Percentiles rank a stretch among this genome's conserved stretches.
Conservation (phyloP, 2,113 vertebrate genomes). For the Psophia crepitans region DNA sequence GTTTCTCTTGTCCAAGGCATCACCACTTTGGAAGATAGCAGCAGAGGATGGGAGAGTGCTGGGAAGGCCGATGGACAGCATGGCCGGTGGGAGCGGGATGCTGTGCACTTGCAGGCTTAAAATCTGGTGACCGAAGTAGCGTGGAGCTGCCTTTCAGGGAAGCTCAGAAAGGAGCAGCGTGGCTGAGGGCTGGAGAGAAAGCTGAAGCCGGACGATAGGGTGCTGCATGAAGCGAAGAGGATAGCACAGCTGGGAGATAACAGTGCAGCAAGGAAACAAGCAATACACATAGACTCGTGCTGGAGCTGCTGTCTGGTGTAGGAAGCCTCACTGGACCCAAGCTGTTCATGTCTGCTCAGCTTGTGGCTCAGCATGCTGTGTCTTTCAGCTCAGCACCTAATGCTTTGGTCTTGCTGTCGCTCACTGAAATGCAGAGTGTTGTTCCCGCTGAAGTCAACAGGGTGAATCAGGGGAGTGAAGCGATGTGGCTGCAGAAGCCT, state of each 20-base stretch:
- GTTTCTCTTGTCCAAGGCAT: neutral
- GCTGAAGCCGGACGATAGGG: neutral
- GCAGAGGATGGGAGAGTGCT: neutral
- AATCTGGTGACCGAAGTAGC: fast-evolving
- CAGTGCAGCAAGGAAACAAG: neutral
- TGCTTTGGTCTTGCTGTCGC: neutral
- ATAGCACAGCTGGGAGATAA: neutral
- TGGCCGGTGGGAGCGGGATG: fast-evolving
- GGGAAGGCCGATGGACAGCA: neutral
- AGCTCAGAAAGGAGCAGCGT: neutral
- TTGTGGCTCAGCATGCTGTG: neutral
- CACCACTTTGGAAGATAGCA: fast-evolving
- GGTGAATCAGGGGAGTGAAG: neutral
- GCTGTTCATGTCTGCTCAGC: neutral
- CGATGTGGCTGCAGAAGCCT: neutral
- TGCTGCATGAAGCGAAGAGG: neutral
- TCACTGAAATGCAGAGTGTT: neutral
- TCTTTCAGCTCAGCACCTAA: neutral
- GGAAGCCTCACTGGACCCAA: neutral
- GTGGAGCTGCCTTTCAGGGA: neutral
- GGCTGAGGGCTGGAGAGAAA: neutral
- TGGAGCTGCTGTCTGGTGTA: neutral
- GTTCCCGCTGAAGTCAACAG: neutral
- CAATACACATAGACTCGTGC: fast-evolving
- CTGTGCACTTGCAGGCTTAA: neutral